Percentiles rank a stretch among this genome's conserved stretches.
Conservation (phyloP, 2,888 invertebrate genomes). For the Pimpla rufipes region DNA sequence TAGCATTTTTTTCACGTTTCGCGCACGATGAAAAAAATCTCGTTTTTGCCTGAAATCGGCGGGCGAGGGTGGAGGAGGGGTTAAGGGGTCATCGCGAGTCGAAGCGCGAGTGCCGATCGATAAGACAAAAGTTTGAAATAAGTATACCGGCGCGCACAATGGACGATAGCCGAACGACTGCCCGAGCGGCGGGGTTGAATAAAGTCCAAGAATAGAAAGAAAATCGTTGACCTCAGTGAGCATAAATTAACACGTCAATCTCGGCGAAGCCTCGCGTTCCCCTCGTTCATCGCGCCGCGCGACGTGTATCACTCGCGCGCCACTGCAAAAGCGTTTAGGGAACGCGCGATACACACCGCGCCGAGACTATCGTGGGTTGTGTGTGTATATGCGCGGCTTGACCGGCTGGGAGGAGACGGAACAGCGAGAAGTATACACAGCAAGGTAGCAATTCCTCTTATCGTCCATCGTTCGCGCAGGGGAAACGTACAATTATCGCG, state of each 20-base stretch:
- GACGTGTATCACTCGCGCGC: constrained; percentile 3
- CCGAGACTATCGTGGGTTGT: background rate
- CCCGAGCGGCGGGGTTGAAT: background rate
- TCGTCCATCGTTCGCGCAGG: constrained; percentile 44
- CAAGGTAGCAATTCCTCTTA: constrained; percentile 55
- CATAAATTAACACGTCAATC: constrained; percentile 40
- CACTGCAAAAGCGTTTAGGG: constrained; percentile 27
- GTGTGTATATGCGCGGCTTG: background rate
- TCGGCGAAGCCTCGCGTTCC: constrained; percentile 2
- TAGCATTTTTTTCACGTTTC: no score
- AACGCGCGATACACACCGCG: constrained; percentile 6
- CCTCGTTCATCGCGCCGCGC: constrained; percentile 11
- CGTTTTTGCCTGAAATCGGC: no score
- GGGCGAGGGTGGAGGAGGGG: no score
- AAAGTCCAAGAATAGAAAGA: background rate
- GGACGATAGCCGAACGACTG: background rate
- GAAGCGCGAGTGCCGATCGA: background rate
- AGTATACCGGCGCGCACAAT: background rate
- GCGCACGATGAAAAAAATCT: no score
- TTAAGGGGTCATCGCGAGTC: background rate
- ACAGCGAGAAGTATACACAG: constrained; percentile 41
- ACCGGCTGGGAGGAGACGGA: constrained; percentile 1
- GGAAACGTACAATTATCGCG: constrained; percentile 45
- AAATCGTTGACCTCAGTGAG: constrained; percentile 18
- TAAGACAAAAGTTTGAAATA: background rate